Conservation (phyloP, 1,140 invertebrate species). For the Diorhabda sublineata region DNA sequence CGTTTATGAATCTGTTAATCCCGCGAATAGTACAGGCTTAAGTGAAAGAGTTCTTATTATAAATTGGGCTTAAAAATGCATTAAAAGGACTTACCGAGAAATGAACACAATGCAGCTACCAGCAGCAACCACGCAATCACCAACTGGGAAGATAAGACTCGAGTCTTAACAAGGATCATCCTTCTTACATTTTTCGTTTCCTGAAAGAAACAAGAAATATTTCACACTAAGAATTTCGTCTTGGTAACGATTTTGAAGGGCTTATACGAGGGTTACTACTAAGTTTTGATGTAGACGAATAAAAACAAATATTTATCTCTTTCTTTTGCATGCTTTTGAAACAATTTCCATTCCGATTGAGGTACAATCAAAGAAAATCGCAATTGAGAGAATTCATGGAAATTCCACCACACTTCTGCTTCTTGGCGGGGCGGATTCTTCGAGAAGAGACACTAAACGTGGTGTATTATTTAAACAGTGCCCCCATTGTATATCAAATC, state of each 20-base stretch:
- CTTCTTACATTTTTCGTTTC: constrained; percentile 19
- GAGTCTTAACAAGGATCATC: constrained; percentile 14
- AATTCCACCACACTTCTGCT: too few relatives aligned
- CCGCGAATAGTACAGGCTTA: neutral
- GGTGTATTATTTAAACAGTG: too few relatives aligned
- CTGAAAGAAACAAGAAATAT: constrained; percentile 11
- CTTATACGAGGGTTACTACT: neutral
- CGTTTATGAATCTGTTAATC: too few relatives aligned
- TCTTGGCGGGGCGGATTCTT: too few relatives aligned
- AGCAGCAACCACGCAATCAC: constrained; percentile 10
- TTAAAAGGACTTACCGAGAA: constrained; percentile 15
- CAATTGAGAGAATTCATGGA: too few relatives aligned
- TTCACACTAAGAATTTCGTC: neutral
- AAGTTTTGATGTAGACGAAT: too few relatives aligned
- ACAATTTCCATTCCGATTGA: too few relatives aligned
- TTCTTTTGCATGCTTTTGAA: too few relatives aligned
- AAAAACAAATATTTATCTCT: too few relatives aligned
- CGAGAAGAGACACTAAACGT: too few relatives aligned
- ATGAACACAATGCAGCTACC: neutral
- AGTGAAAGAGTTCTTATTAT: neutral
- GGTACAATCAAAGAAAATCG: too few relatives aligned
- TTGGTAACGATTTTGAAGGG: neutral
- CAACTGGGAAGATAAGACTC: constrained; percentile 7
- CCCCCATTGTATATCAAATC: too few relatives aligned
- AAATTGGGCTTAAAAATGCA: neutral